A percentile compares a stretch with the other conserved stretches of the same genome.
phyloP scores from a whole-genome alignment of 2,888 invertebrate genomes.

The Lepidochrysops patricia region DNA sequence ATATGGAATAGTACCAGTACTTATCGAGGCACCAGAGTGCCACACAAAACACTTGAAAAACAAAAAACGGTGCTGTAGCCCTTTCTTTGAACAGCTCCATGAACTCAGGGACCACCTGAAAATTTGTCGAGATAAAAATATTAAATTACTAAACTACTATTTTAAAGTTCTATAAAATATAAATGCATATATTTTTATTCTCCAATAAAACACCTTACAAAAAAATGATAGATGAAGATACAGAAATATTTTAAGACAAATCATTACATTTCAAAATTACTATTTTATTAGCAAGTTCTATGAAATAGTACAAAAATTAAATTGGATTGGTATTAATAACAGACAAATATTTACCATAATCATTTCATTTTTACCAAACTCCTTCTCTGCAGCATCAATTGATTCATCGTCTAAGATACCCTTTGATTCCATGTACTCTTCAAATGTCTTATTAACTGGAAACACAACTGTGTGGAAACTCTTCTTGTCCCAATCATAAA shows the following conservation, averaged over 20 bases:
- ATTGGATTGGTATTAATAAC: neutral
- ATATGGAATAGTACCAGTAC: conserved; percentile 98
- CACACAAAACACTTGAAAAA: conserved; percentile 99
- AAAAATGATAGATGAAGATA: too few relatives aligned
- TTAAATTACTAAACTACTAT: too few relatives aligned
- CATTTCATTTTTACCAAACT: conserved; percentile 92
- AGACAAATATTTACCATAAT: conserved; percentile 77
- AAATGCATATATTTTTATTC: too few relatives aligned
- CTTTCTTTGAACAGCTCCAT: conserved; percentile 96
- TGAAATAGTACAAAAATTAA: too few relatives aligned
- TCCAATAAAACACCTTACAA: too few relatives aligned
- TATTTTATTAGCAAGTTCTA: too few relatives aligned
- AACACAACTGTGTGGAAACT: conserved; percentile 88
- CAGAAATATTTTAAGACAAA: too few relatives aligned
- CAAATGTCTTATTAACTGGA: conserved; percentile 82
- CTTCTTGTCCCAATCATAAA: conserved; percentile 89
- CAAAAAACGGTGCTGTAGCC: conserved; percentile 99
- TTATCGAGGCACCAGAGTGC: conserved; percentile 99
- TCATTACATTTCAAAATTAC: too few relatives aligned
- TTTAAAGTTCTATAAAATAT: too few relatives aligned
- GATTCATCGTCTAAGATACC: conserved; percentile 91
- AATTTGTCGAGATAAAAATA: too few relatives aligned
- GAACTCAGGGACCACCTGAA: conserved; percentile 93
- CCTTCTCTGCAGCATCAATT: conserved; percentile 81
- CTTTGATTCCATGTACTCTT: conserved; percentile 86